Percentiles rank a stretch among this genome's conserved stretches.
phyloP scores from a whole-genome alignment of 2,113 vertebrate species.

The Emydocephalus ijimae region DNA sequence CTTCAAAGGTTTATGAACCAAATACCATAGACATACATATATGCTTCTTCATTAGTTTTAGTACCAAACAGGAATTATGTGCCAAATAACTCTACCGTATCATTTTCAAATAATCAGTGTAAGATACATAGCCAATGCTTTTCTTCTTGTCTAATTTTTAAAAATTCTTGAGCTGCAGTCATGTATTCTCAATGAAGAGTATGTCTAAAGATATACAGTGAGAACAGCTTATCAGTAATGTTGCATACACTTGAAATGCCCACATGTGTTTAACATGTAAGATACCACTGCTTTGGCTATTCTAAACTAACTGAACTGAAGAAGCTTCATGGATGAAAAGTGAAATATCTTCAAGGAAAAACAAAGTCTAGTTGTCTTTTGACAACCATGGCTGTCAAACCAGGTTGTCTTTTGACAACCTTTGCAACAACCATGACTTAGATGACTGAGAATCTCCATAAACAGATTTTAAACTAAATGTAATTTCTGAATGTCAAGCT shows the following conservation, averaged over 20 bases:
- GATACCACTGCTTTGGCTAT: background rate
- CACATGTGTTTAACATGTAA: background rate
- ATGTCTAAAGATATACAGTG: background rate
- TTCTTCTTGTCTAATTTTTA: background rate
- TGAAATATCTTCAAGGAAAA: background rate
- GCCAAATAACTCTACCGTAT: background rate
- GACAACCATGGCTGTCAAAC: background rate
- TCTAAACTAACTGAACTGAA: background rate
- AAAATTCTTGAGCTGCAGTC: background rate
- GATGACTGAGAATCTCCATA: background rate
- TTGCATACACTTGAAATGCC: background rate
- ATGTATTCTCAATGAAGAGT: background rate
- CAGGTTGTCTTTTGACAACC: background rate
- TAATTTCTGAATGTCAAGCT: background rate
- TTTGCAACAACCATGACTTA: background rate
- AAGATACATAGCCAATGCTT: background rate
- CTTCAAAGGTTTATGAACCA: slow-evolving; percentile 1
- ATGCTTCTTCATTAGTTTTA: background rate
- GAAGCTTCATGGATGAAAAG: background rate
- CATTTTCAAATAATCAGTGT: background rate
- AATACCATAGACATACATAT: background rate
- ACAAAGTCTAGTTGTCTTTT: background rate
- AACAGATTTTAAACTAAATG: background rate
- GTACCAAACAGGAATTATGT: background rate
- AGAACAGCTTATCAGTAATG: background rate